Conservation (phyloP, 2,888 invertebrate genomes). For the Oxystoma pomonae region DNA sequence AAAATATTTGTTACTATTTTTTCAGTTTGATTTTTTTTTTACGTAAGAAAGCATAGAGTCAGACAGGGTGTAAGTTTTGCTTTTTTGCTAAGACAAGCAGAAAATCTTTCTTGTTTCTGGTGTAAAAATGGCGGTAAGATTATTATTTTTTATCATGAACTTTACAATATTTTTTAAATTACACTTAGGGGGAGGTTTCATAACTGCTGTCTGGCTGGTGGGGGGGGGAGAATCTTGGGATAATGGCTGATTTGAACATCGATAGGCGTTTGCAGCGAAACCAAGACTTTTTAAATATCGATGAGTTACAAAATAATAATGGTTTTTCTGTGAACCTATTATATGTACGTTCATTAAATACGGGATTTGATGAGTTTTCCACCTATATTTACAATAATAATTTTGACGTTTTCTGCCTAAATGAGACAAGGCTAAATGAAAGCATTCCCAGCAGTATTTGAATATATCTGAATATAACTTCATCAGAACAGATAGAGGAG, state of each 20-base stretch:
- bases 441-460: not conserved
- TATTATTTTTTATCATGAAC: too few species aligned
- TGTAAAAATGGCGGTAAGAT: too few species aligned
- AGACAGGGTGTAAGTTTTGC: too few species aligned
- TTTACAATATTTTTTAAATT: too few species aligned
- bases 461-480: not conserved
- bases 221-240: too few species aligned
- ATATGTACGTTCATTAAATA: not conserved
- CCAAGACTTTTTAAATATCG: not conserved
- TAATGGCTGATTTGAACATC: not conserved
- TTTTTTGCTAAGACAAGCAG: too few species aligned
- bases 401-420: not conserved
- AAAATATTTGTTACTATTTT: too few species aligned
- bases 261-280: not conserved
- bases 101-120: too few species aligned
- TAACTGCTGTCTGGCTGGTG: too few species aligned
- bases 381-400: not conserved
- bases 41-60: too few species aligned
- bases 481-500: not conserved
- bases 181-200: too few species aligned
- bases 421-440: not conserved
- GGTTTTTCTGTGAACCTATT: not conserved
- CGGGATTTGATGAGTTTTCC: not conserved
- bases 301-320: not conserved
- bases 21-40: too few species aligned